Evolutionary conservation across 2,113 vertebrate species (phyloP), one percentile per base, ranked within the genome.

Genomic region (Ammodramus savannarum): DNA sequence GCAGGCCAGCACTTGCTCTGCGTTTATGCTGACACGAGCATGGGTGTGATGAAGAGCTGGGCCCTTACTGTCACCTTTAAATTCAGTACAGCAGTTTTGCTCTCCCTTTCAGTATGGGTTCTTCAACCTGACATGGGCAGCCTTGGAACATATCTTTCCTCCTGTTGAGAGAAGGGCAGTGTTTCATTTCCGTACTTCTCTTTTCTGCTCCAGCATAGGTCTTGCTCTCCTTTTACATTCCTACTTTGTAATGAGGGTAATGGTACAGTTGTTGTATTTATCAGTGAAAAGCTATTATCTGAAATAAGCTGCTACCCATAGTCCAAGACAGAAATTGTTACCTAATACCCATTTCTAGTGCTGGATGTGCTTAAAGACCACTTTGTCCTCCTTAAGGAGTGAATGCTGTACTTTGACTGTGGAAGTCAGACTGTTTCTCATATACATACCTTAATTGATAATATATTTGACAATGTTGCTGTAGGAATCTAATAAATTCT

Each of bases 121-220:
- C 36, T 46, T 83, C 38, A 7, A 36, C 25, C 5, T 0, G 0
- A 25, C 16, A 32, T 4, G 26, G 34, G 27, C 74, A 82, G 31
- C 65, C 49, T 58, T 36, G 36, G 72, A 67, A 61, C 21, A 15
- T 1, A 0, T 67, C 27, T 57, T 15, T 77, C 17, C n/a, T 34
- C 31, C 62, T 85, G 4, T 7, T 74, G 44, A 54, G 66, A 25
- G 29, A 73, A 76, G 43, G 26, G 52, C 2, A 1, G 0, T 22
- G n/a, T 63, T 92, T 46, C 41, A 23, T 12, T 90, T 36, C n/a
- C 3, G 0, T 63, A 15, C 69, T 85, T 75, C 46, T 61, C 26
- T 38, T 73, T 91, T 85, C n/a, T n/a, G 41, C 20, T 79, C 16
- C 41, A 85, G n/a, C 10, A 4, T 2, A 38, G 22, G n/a, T 67